These are phyloP conservation scores for Esox lucius DNA, from an alignment of 2,797 vertebrate genomes.

Conservation along the genomic window DNA sequence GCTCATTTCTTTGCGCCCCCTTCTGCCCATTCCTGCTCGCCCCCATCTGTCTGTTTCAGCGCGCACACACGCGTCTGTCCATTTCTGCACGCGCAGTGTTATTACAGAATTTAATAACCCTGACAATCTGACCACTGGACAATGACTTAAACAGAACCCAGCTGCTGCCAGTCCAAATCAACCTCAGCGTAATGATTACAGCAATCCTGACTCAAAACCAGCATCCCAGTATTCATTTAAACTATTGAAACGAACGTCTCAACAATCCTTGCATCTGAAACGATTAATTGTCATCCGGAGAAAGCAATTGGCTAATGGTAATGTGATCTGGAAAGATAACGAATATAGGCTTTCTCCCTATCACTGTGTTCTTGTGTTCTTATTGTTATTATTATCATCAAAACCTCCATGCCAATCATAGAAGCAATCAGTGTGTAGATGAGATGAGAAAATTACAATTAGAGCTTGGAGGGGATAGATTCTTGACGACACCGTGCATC, in stretches of 20 bases:
- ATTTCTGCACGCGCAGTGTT: too few species aligned
- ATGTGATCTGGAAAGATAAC: slow-evolving; percentile 1
- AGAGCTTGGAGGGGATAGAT: background rate
- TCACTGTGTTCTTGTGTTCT: background rate
- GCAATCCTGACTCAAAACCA: slow-evolving; percentile 2
- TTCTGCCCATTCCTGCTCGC: too few species aligned
- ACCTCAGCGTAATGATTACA: background rate
- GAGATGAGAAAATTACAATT: background rate
- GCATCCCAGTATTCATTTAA: background rate
- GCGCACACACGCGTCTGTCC: too few species aligned
- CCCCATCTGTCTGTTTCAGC: too few species aligned
- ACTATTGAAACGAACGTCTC: slow-evolving; percentile 16
- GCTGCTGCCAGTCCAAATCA: slow-evolving; percentile 39
- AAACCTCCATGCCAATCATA: background rate
- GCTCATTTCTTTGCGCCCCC: too few species aligned
- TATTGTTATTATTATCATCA: background rate
- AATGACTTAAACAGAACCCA: slow-evolving; percentile 23
- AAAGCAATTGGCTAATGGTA: slow-evolving; percentile 6
- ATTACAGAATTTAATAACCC: too few species aligned
- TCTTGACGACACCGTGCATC: background rate
- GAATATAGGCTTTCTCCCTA: background rate
- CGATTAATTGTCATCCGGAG: slow-evolving; percentile 2
- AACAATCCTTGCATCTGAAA: background rate
- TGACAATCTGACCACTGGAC: slow-evolving; percentile 25
- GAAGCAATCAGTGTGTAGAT: background rate